Conservation (phyloP, 2,888 invertebrate species). For the Esperia sulphurella region DNA sequence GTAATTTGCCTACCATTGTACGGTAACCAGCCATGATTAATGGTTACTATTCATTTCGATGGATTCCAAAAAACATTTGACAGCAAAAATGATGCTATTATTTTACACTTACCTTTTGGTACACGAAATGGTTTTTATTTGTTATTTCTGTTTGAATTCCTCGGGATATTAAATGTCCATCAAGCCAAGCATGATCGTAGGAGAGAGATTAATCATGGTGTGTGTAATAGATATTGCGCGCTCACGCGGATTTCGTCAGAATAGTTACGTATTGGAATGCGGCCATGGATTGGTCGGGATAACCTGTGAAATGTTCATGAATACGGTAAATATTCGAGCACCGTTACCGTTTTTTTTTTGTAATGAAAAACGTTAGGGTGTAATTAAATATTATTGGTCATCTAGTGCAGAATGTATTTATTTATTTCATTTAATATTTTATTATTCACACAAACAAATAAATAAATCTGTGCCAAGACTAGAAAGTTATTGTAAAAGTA, state of each 20-base stretch:
- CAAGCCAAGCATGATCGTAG: neutral
- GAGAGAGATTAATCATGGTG: slow-evolving; percentile 2
- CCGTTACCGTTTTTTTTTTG: no score
- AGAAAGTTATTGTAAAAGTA: no score
- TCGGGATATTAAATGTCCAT: slow-evolving; percentile 8
- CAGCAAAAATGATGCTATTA: slow-evolving; percentile 5
- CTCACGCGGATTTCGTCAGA: neutral
- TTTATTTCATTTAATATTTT: no score
- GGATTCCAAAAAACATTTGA: neutral
- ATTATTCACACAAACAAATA: no score
- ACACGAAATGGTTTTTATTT: neutral
- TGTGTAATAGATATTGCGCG: neutral
- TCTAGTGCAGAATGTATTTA: no score
- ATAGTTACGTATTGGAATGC: neutral
- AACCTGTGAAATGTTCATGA: neutral
- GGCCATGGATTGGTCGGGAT: neutral
- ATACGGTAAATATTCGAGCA: no score
- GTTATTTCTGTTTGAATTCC: slow-evolving; percentile 1
- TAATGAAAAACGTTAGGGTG: no score
- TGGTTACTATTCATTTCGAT: neutral
- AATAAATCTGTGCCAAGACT: no score
- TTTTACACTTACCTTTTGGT: slow-evolving; percentile 6
- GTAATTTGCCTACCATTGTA: slow-evolving; percentile 2
- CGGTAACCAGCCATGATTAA: slow-evolving; percentile 5
- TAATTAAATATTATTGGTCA: no score